Base-by-base conservation (phyloP, 1,140 invertebrate genomes). In the Halictus rubicundus region DNA sequence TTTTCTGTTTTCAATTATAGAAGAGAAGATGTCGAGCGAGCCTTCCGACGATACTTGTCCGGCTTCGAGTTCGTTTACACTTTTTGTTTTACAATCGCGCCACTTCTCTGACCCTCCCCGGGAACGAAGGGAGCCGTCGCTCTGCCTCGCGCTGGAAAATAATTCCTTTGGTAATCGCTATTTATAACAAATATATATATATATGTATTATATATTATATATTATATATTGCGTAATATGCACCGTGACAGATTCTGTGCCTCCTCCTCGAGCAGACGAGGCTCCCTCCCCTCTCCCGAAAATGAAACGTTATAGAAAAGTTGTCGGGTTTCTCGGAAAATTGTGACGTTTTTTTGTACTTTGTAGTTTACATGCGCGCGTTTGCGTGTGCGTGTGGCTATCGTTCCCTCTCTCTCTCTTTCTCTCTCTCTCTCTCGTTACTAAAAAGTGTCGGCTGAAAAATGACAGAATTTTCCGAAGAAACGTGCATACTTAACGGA, bases 21-120 rank as follows among this genome's bases (percentile, higher is more conserved):
- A 81, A 85, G 73, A 81, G 83, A 85, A 84, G 83, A 81, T 63
- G 78, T 79, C 78, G 81, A 83, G 77, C 70, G 71, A 77, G 76
- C 39, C 65, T 32, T 32, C 23, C 23, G 23, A 27, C 27, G 27
- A 37, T 63, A 4, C 16, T 32, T 25, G 60, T 21, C 25, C 27
- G 60, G 60, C 32, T 4, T 65, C 63, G 37, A n/a, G 46, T 52
- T 37, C 63, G 70, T 63, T 37, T 21, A 49, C 16, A 5, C 49
- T 42, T 57, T 57, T 39, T 32, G n/a, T 57, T 57, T 42, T 32
- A 27, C 42, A 14, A 49, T 68, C 68, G 42, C 57, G 72, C 68
- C 72, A 49, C 71, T 66, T 59, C 49, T 57, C 21, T 63, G 59
- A 21, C n/a, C 42, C 63, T 25, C 32, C 25, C 10, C 23, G 5